Evolutionary conservation across 2,113 vertebrate species (phyloP).

Genomic region (Callorhinus ursinus): DNA sequence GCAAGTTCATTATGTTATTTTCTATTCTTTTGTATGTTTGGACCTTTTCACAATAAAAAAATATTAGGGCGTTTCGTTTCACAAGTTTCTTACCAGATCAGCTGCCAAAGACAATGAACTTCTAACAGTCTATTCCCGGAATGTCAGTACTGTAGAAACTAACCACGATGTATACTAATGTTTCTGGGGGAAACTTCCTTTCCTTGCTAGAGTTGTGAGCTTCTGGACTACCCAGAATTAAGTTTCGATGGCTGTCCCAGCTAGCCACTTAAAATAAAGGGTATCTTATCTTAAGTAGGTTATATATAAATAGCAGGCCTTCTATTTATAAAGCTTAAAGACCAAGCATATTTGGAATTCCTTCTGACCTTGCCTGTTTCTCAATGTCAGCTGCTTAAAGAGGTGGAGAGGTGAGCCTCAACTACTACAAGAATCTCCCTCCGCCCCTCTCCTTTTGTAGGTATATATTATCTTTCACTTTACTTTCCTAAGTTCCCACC

Average conservation of each 20-base stretch:
- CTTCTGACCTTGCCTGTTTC: conserved; percentile 37
- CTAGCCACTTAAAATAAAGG: conserved; percentile 6
- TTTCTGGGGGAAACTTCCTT: background rate
- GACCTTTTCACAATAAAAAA: background rate
- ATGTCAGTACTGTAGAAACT: background rate
- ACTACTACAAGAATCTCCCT: background rate
- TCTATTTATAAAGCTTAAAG: conserved; percentile 56
- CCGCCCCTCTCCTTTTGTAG: background rate
- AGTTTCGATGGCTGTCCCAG: background rate
- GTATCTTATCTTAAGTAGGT: conserved; percentile 63
- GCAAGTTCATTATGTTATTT: background rate
- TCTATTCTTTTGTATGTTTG: background rate
- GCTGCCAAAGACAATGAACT: background rate
- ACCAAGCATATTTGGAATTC: conserved; percentile 12
- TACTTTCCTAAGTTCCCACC: background rate
- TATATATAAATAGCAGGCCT: conserved; percentile 2
- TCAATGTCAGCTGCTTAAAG: background rate
- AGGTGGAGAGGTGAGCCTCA: background rate
- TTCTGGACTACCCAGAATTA: background rate
- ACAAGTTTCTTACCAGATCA: background rate
- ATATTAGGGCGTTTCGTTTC: background rate
- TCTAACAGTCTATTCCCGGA: rapidly evolving
- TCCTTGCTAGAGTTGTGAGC: background rate
- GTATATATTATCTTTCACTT: background rate
- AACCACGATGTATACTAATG: background rate